Evolutionary conservation across 2,113 vertebrate genomes (phyloP), one percentile per base, ranked within the genome.

Genomic region (Sinocyclocheilus anophthalmus): DNA sequence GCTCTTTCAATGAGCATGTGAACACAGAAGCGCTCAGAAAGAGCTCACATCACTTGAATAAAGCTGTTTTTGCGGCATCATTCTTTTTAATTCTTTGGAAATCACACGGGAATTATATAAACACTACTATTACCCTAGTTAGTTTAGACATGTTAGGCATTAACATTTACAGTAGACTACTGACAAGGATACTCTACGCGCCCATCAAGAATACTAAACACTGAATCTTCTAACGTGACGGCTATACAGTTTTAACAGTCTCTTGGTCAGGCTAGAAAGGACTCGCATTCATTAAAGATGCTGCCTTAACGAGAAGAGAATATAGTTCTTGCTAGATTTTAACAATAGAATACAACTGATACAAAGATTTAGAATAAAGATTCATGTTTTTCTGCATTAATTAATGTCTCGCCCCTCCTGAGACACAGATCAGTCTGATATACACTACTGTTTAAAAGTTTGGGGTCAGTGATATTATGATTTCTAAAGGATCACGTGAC

Each of bases 261-360:
- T 89, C 87, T 91, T 87, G 84, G 90, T 91, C 90, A 89, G 90
- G 90, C 90, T 91, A 90, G 53, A 72, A 89, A 87, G 89, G 88
- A 83, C 87, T 87, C 59, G 87, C 85, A 86, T 89, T 88, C 39
- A 63, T 84, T 59, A 81, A 57, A 24, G 55, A 87, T 79, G 85
- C 89, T 76, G 84, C 87, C 87, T 88, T 88, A 76, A 88, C 81
- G 84, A 61, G 69, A 90, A 81, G 8, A 85, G 65, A 83, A 85
- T 70, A 59, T 45, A 83, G 10, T 57, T 45, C 76, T 83, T 61
- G 59, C 73, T 86, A 50, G 22, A 77, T 72, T 86, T 65, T 42
- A 55, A 55, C 26, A 67, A 37, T 79, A 87, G 72, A 50, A 70
- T 86, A 86, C 77, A 85, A 84, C 26, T 14, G 69, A 53, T 16